phyloP scores from a whole-genome alignment of 2,888 invertebrate genomes.

The Ommatoiulus sabulosus region DNA sequence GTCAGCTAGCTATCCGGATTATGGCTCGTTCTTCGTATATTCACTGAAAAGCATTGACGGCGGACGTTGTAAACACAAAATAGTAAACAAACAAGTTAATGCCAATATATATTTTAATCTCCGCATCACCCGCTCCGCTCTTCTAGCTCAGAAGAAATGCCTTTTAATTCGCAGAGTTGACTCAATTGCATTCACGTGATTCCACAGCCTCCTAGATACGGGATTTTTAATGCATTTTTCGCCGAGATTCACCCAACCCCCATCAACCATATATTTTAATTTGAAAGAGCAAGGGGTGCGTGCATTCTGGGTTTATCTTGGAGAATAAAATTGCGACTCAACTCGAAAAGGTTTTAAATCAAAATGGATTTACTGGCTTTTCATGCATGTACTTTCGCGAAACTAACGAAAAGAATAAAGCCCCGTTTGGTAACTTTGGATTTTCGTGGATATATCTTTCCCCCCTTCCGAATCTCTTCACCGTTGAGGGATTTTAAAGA shows the following conservation, averaged over 20 bases:
- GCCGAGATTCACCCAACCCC: neutral
- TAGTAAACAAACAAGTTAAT: neutral
- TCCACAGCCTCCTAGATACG: neutral
- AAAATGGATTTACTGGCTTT: conserved; percentile 48
- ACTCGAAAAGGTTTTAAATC: conserved; percentile 32
- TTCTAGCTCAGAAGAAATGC: neutral
- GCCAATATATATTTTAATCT: neutral
- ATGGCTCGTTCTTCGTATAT: neutral
- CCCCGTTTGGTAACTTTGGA: conserved; percentile 22
- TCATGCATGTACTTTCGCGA: conserved; percentile 32
- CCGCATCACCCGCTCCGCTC: neutral
- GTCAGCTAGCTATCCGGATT: neutral
- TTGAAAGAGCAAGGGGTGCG: conserved; percentile 34
- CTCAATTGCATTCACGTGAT: neutral
- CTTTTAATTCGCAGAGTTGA: neutral
- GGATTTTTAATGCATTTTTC: conserved; percentile 26
- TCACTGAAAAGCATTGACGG: neutral
- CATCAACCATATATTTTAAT: conserved; percentile 39
- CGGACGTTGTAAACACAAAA: neutral
- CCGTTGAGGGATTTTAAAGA: conserved; percentile 41
- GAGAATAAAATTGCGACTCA: conserved; percentile 28
- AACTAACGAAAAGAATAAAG: conserved; percentile 9
- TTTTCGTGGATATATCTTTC: neutral
- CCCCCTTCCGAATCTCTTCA: conserved; percentile 12
- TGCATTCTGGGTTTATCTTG: conserved; percentile 13